A percentile compares a stretch with the other conserved stretches of the same genome.
These are phyloP conservation scores for Galeopterus variegatus DNA, from an alignment of 2,113 vertebrate genomes.

Conservation along the genomic window DNA sequence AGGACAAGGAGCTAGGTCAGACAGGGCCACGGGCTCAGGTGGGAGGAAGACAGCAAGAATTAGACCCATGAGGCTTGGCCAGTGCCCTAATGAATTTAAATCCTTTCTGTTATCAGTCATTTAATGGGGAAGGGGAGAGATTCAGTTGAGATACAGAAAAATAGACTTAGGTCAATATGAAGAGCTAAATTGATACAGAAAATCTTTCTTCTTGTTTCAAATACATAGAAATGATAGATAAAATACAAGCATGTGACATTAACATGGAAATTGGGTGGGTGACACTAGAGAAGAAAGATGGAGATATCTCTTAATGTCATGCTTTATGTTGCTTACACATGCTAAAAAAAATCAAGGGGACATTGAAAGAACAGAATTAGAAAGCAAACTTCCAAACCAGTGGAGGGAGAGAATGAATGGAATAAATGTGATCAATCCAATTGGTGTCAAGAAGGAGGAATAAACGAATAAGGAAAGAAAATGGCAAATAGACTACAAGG, in stretches of 20 bases:
- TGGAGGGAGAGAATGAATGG: not conserved
- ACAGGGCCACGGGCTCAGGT: not conserved
- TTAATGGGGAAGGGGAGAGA: not conserved
- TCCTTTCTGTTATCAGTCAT: not conserved
- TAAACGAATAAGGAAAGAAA: not conserved
- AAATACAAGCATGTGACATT: not conserved
- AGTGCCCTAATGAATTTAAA: not conserved
- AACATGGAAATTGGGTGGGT: not conserved
- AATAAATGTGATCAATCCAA: not conserved
- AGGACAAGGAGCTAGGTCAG: too few species aligned
- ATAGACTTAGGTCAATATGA: not conserved
- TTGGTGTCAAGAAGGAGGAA: not conserved
- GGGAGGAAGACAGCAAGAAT: not conserved
- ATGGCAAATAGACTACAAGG: not conserved
- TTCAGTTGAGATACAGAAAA: not conserved
- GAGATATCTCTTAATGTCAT: not conserved
- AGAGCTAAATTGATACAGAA: not conserved
- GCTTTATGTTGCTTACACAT: not conserved
- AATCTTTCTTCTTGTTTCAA: not conserved
- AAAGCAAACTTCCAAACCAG: not conserved
- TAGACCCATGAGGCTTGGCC: not conserved
- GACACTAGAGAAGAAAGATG: not conserved
- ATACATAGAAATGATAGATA: not conserved
- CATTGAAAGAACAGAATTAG: not conserved
- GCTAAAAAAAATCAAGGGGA: not conserved